These are phyloP conservation scores for Passerina amoena DNA, from an alignment of 2,113 vertebrate genomes.

Conservation along the genomic window DNA sequence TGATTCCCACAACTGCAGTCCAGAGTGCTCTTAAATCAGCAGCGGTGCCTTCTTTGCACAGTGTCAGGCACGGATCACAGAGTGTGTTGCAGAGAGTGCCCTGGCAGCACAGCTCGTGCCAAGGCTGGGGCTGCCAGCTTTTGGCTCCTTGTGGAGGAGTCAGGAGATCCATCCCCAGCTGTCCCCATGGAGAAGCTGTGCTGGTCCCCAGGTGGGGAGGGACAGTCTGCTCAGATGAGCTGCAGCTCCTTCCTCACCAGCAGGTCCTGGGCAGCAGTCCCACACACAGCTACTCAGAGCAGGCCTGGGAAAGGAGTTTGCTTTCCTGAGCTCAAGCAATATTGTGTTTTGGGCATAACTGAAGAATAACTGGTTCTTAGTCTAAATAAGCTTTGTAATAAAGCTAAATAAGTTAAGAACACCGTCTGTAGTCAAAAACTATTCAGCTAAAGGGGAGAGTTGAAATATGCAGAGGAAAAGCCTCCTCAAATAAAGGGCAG, in stretches of 20 bases:
- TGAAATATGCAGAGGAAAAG: not conserved
- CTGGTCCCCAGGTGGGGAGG: not conserved
- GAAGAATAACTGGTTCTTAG: not conserved
- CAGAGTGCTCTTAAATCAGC: not conserved
- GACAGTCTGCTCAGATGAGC: not conserved
- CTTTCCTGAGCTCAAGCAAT: not conserved
- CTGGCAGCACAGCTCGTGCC: accelerated
- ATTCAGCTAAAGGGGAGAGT: not conserved
- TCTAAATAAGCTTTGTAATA: not conserved
- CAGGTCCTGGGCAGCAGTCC: not conserved
- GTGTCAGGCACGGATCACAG: not conserved
- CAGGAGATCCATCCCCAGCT: not conserved
- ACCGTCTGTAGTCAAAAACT: not conserved
- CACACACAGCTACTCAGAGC: not conserved
- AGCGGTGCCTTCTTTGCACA: not conserved
- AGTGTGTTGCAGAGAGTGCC: not conserved
- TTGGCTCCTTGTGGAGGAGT: not conserved
- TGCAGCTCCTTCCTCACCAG: not conserved
- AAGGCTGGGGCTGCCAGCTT: not conserved
- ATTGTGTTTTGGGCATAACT: not conserved
- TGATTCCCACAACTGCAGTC: not conserved
- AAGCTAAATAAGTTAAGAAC: not conserved
- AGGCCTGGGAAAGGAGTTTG: not conserved
- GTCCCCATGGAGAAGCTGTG: not conserved
- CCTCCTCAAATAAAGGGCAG: not conserved